Evolutionary conservation across 2,888 invertebrate species (phyloP).

Genomic region (Onchidella celtica): DNA sequence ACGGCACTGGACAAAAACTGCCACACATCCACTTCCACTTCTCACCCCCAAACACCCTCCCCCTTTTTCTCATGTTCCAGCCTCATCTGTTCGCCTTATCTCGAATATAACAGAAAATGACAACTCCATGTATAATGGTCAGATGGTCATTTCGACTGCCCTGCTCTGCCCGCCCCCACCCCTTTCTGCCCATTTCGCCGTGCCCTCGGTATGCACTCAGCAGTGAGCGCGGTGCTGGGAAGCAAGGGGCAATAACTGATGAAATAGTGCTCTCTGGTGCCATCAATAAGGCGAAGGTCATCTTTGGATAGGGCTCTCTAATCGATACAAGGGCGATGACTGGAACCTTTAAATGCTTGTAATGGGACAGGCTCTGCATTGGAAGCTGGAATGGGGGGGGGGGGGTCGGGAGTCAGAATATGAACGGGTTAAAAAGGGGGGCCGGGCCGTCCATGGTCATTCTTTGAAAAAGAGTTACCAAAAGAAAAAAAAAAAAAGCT

Average conservation of each 20-base stretch:
- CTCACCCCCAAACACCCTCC: background rate
- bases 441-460: too few relatives aligned
- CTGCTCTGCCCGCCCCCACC: background rate
- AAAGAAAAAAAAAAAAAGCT: background rate
- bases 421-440: too few relatives aligned
- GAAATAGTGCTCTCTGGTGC: background rate
- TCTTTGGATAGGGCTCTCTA: background rate
- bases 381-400: background rate
- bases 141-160: background rate
- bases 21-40: too few relatives aligned
- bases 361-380: background rate
- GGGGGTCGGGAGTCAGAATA: too few relatives aligned
- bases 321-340: background rate
- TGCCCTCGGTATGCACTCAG: background rate
- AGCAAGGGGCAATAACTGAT: conserved; percentile 20
- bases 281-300: conserved; percentile 10
- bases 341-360: conserved; percentile 6
- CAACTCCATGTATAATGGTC: background rate
- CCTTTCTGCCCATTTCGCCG: background rate
- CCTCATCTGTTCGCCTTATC: background rate
- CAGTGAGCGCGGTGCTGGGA: background rate
- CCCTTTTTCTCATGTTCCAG: background rate
- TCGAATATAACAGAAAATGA: background rate
- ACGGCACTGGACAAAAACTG: too few relatives aligned
- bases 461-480: background rate